Evolutionary conservation across 2,797 vertebrate species (phyloP).

Genomic region (Champsocephalus esox): DNA sequence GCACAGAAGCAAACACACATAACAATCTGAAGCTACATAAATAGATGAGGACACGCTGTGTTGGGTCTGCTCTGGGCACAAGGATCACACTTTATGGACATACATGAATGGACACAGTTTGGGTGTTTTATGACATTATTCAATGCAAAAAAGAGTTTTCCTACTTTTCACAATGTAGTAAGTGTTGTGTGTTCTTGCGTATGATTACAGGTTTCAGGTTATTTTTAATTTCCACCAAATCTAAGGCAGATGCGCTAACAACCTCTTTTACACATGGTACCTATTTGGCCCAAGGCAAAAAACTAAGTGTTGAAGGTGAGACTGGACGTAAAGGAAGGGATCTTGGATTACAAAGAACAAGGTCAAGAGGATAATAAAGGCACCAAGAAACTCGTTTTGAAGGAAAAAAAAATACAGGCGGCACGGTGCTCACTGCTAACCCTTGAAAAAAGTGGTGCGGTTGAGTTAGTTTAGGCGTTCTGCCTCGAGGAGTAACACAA

Average conservation of each 20-base stretch:
- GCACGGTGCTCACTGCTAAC: background rate
- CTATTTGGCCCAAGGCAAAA: conserved; percentile 40
- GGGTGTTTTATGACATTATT: background rate
- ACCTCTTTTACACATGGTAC: conserved; percentile 42
- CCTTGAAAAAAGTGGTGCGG: no score
- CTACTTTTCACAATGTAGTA: background rate
- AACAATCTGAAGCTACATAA: background rate
- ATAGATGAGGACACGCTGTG: background rate
- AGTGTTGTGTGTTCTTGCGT: conserved; percentile 3
- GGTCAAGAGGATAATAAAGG: conserved; percentile 11
- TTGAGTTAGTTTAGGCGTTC: no score
- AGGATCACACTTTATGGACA: background rate
- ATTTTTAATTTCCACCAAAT: conserved; percentile 32
- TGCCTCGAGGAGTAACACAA: no score
- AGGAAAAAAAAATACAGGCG: conserved; percentile 1
- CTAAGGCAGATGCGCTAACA: conserved; percentile 35
- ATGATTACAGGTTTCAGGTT: conserved; percentile 20
- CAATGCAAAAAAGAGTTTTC: background rate
- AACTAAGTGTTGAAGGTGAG: conserved; percentile 25
- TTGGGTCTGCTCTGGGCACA: background rate
- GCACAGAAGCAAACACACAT: conserved; percentile 6
- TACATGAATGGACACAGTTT: background rate
- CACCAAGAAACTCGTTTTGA: conserved; percentile 9
- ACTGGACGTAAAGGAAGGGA: conserved; percentile 13
- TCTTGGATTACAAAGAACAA: conserved; percentile 28